Evolutionary conservation across 2,797 vertebrate genomes (phyloP), one percentile per base, ranked within the genome.

Genomic region (Dromococcyx pavoninus): DNA sequence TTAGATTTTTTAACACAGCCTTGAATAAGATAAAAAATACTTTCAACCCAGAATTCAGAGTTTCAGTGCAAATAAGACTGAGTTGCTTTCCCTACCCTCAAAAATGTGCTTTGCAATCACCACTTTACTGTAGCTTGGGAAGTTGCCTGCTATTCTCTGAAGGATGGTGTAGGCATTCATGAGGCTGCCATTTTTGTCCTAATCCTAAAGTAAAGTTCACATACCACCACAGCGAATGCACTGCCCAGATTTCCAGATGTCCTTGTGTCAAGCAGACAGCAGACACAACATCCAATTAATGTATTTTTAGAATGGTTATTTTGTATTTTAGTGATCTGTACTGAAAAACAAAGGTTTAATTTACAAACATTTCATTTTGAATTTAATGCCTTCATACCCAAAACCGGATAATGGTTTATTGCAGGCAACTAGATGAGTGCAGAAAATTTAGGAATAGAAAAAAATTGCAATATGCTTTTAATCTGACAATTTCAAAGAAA

Each of bases 171-270:
- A 89, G 70, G 86, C 71, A 86, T 97, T 97, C 95, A 93, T 71
- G 82, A 94, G 86, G 79, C 53, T 97, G 79, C 74, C 86, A 97
- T 96, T 97, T 97, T 97, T 97, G 61, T 61, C 85, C 67, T 96
- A 95, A 96, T 96, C 97, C 92, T 84, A 94, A 97, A 97, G 91
- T 96, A 97, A 96, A 95, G 93, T 97, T 97, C 95, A 96, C 95
- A 94, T 88, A 74, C 80, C 91, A 85, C 91, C 71, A 78, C 91
- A 92, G 83, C 96, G 86, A 95, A 94, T 56, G 88, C 88, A 76
- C 86, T 97, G 96, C 96, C 95, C 91, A 80, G 93, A 95, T 91
- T 94, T 95, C 97, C 97, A 97, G 96, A 95, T 97, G 96, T 97
- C 97, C 82, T 77, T 54, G 71, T 96, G 88, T 97, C 94, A 91